Base-by-base conservation (phyloP, 2,888 invertebrate genomes). In the Dioctria rufipes region DNA sequence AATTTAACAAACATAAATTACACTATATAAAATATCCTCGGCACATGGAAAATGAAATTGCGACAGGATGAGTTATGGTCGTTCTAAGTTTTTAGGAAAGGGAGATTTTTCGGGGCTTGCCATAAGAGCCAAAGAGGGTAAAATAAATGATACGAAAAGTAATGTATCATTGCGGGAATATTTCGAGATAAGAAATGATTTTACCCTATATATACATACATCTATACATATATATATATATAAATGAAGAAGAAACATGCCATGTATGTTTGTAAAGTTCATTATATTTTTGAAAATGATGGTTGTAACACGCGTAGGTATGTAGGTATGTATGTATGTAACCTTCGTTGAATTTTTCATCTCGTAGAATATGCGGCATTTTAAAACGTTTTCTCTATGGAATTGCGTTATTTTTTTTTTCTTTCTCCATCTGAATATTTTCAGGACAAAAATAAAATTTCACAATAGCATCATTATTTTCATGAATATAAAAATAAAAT, bases 1-100 rank as follows among this genome's bases (percentile, higher is more conserved):
- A 77, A 77, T 77, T 77, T 77, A 77, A 61, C 46, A 61, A 63
- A 77, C 63, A 77, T 77, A 77, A 77, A 77, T 77, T 77, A 63
- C 46, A 77, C 46, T 63, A 77, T 77, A 77, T 25, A 25, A 25
- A 77, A 77, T 77, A 77, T 77, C 40, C 63, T 63, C 46, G 25
- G 25, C 63, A 49, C 63, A 63, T 58, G 77, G 46, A 63, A 63
- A 77, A 40, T 63, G 77, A 77, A 39, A 77, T 43, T 77, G 63
- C 77, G 63, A 77, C 77, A 77, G 61, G 61, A 77, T 77, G 77
- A 77, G 63, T 77, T 77, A 77, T 77, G 77, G 39, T 9, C 46
- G 63, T 39, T 37, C 77, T 49, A 63, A 77, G 42, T 63, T 77
- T 77, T 75, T 69, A 25, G 51, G 51, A 37, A 46, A 39, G 71